Evolutionary conservation across 2,888 invertebrate genomes (phyloP), one percentile per base, ranked within the genome.

Genomic region (Xestia rhomboidea): DNA sequence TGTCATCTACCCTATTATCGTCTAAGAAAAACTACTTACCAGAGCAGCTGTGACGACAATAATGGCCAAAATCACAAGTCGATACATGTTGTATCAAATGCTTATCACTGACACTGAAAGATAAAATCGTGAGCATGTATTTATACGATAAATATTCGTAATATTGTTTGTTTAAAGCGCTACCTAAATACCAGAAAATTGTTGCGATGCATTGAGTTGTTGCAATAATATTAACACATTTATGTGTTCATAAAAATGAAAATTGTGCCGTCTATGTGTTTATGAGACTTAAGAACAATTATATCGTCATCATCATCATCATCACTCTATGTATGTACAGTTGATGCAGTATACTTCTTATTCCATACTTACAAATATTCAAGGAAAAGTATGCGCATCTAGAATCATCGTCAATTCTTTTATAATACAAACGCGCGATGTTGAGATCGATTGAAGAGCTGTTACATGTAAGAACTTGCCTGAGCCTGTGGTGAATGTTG

Each of bases 171-270:
- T 72, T 67, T 72, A 11, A 57, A 41, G 34, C 21, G 54, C 34
- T 81, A 57, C 30, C 68, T 85, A 90, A 90, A 84, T 62, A 86
- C 84, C 89, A 85, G 85, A 88, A 90, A 90, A 90, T 90, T 86
- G 76, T 69, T 34, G 60, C 70, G 81, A 18, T 41, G 5, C 30
- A 34, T 44, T 34, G 46, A 72, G 68, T 82, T 46, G 60, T 57
- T 69, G 24, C 54, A 63, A 70, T 24, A 51, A 30, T 6, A 57
- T 69, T 41, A 27, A 68, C n/a, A 63, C 30, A 15, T 74, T 6
- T 21, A 27, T 62, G 10, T 60, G 24, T 27, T 27, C 18, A 66
- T 57, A 15, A 18, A 70, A 41, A 34, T 71, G 44, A 24, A 27
- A 27, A n/a, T 24, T n/a, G 13, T 54, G 34, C 34, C 6, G 34